These are phyloP conservation scores for Galaxias olidus DNA, from an alignment of 2,797 vertebrate genomes.

Conservation along the genomic window DNA sequence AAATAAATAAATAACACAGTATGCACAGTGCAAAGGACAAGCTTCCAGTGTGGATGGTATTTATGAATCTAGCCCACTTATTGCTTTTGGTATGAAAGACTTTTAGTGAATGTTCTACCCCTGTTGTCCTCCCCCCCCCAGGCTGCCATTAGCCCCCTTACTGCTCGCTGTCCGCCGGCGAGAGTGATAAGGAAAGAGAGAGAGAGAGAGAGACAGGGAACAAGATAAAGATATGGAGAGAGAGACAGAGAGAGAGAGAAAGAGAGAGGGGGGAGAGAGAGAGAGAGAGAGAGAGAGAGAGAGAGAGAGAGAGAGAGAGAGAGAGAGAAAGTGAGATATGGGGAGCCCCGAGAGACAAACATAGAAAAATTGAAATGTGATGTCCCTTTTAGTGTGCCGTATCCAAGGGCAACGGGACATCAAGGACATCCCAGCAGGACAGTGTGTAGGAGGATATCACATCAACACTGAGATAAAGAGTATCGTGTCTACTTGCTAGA, in stretches of 20 bases:
- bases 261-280: slow-evolving; percentile 16
- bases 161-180: slow-evolving; percentile 55
- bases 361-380: too few species aligned
- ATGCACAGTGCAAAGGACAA: too few species aligned
- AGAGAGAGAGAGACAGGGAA: slow-evolving; percentile 7
- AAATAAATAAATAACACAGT: too few species aligned
- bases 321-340: slow-evolving; percentile 3
- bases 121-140: too few species aligned
- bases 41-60: too few species aligned
- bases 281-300: slow-evolving; percentile 22
- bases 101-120: too few species aligned
- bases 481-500: too few species aligned
- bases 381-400: slow-evolving; percentile 1
- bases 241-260: neutral
- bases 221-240: neutral
- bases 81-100: too few species aligned
- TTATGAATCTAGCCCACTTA: too few species aligned
- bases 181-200: too few species aligned
- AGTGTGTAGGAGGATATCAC: too few species aligned
- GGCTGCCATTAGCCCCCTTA: slow-evolving; percentile 61
- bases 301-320: slow-evolving; percentile 15
- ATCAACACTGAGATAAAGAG: too few species aligned
- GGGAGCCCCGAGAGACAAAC: slow-evolving; percentile 20
- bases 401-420: slow-evolving; percentile 8
- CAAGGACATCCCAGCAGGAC: neutral